Evolutionary conservation across 2,888 invertebrate genomes (phyloP).

Genomic region (Drosophila bunnanda): DNA sequence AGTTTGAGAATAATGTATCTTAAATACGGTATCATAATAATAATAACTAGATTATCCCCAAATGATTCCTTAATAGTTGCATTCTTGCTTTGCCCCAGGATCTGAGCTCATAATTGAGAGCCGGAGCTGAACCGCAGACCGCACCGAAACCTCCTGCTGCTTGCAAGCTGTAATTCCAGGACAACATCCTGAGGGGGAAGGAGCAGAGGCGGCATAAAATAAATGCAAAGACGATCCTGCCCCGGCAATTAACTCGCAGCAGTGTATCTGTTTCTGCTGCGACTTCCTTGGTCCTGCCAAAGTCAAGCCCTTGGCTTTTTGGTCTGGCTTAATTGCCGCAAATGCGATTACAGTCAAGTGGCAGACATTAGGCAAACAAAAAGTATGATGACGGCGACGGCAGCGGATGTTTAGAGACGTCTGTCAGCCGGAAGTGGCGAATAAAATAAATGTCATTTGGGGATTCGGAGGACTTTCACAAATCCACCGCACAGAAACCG

Average conservation of each 20-base stretch:
- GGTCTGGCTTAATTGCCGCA: conserved; percentile 82
- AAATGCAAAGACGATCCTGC: conserved; percentile 56
- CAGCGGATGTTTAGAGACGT: conserved; percentile 73
- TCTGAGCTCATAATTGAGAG: conserved; percentile 12
- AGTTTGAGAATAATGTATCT: too few species aligned
- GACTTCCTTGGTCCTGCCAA: conserved; percentile 36
- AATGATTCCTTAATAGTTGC: conserved; percentile 1
- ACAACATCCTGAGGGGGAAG: conserved; percentile 9
- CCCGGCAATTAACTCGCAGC: conserved; percentile 64
- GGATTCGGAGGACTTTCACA: conserved; percentile 22
- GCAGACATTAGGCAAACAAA: conserved; percentile 79
- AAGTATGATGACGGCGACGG: conserved; percentile 74
- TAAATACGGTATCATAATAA: too few species aligned
- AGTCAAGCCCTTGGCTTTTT: conserved; percentile 67
- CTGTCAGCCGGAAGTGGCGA: conserved; percentile 75
- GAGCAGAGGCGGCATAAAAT: conserved; percentile 1
- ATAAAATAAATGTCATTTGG: conserved; percentile 78
- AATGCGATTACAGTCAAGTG: conserved; percentile 84
- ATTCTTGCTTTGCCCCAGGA: neutral
- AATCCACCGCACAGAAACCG: conserved; percentile 56
- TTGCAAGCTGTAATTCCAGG: conserved; percentile 2
- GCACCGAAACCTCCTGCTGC: conserved; percentile 10
- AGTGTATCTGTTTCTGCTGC: conserved; percentile 7
- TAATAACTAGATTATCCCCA: neutral
- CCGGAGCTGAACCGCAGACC: neutral